Evolutionary conservation across 2,888 invertebrate species (phyloP), one percentile per base, ranked within the genome.

Genomic region (Tricholauxania praeusta): DNA sequence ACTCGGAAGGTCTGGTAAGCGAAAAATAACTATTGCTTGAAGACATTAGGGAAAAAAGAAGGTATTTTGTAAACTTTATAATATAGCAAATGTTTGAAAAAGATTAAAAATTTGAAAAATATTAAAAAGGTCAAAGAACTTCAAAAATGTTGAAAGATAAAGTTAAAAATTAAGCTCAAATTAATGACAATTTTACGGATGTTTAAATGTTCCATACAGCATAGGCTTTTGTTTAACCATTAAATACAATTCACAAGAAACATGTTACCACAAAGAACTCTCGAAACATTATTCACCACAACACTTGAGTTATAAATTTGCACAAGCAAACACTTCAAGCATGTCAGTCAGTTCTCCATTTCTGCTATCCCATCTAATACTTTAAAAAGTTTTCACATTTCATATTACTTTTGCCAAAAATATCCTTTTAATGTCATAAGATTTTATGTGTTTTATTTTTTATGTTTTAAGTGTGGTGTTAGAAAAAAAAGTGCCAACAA

Each of bases 331-430:
- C 12, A 28, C 22, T 57, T 57, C 28, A 28, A 28, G 22, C 19
- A 57, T 28, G 12, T 28, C 12, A 57, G 19, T 28, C 19, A 15
- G 22, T 28, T 28, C 55, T 22, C 19, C 6, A 19, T 22, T 57
- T 28, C 14, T 57, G 8, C 15, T 28, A 14, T 28, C 10, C 22
- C 17, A 19, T 57, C 12, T 14, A 19, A 28, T 28, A 57, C 57
- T 57, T 57, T 39, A 39, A 57, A 57, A 57, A 57, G 22, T 57
- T 57, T 57, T n/a, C n/a, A 47, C 63, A 47, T 63, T n/a, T 17
- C 39, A 63, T 17, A 19, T 19, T 39, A 19, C 39, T 51, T 64
- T 52, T 19, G 49, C 28, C 28, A 28, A 64, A 64, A 64, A 64
- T 64, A 39, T 64, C 64, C 64, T 64, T 49, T 22, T 47, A 49